Conservation (phyloP, 2,113 vertebrate species). For the Pholis gunnellus region DNA sequence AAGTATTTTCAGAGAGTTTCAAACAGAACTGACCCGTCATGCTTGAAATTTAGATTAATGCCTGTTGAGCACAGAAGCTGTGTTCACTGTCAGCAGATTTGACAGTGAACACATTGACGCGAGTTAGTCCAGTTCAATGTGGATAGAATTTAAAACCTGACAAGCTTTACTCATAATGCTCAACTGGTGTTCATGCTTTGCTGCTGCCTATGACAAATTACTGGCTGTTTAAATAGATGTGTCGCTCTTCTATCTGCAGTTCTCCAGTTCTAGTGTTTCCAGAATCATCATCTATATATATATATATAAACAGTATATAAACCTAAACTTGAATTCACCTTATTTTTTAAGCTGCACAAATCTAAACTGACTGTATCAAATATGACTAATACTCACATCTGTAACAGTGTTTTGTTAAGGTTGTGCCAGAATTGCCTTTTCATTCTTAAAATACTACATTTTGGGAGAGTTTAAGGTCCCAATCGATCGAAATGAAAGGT, state of each 20-base stretch:
- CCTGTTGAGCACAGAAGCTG: neutral
- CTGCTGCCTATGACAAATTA: neutral
- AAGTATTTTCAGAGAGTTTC: neutral
- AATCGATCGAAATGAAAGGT: neutral
- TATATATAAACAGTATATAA: too few relatives aligned
- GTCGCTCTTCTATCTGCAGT: neutral
- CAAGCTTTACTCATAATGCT: neutral
- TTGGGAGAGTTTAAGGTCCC: neutral
- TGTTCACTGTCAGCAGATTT: slow-evolving; percentile 40
- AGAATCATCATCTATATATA: neutral
- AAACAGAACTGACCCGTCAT: slow-evolving; percentile 3
- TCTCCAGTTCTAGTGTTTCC: slow-evolving; percentile 5
- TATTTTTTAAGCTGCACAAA: neutral
- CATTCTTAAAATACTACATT: neutral
- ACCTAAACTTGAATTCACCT: neutral
- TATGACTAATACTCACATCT: neutral
- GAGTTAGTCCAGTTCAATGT: slow-evolving; percentile 16
- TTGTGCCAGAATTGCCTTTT: neutral
- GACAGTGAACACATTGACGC: slow-evolving; percentile 32
- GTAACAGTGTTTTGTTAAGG: neutral
- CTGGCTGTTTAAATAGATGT: neutral
- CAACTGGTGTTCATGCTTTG: neutral
- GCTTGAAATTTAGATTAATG: neutral
- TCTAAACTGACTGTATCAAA: neutral
- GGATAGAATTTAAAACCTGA: slow-evolving; percentile 5